Evolutionary conservation across 2,888 invertebrate species (phyloP).

Genomic region (Petrolisthes manimaculis): DNA sequence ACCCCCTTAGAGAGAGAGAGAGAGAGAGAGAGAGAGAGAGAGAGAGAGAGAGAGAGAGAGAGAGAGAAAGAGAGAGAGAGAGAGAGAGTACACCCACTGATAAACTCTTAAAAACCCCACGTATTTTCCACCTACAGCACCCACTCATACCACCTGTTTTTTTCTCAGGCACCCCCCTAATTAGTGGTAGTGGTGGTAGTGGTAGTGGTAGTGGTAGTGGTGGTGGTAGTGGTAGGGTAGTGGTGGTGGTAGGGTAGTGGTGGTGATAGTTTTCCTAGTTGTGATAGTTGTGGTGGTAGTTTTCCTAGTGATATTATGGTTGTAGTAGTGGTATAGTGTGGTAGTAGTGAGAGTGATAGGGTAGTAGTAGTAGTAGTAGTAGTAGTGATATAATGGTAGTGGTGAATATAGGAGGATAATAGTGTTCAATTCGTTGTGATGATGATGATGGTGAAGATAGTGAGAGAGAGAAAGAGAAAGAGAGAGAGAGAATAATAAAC

Average conservation of each 20-base stretch:
- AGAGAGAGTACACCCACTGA: neutral
- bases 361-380: constrained; percentile 9
- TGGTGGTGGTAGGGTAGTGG: constrained; percentile 1
- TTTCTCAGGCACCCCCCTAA: no score
- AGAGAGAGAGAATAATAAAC: no score
- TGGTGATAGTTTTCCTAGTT: neutral
- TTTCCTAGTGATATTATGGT: neutral
- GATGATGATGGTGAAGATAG: no score
- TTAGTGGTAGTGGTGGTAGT: constrained; percentile 9
- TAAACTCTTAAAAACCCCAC: neutral
- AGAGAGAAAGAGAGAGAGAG: neutral
- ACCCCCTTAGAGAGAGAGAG: neutral
- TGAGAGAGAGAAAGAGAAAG: no score
- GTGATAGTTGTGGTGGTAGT: constrained; percentile 6
- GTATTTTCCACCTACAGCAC: no score
- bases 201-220: neutral
- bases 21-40: neutral
- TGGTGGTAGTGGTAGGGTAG: constrained; percentile 1
- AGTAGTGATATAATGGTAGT: neutral
- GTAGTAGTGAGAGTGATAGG: neutral
- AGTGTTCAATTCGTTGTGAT: neutral
- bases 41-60: neutral
- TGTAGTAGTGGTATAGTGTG: neutral
- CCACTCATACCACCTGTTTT: no score
- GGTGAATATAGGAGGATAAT: neutral